phyloP scores from a whole-genome alignment of 1,140 invertebrate genomes.

The Drosophila punjabiensis region DNA sequence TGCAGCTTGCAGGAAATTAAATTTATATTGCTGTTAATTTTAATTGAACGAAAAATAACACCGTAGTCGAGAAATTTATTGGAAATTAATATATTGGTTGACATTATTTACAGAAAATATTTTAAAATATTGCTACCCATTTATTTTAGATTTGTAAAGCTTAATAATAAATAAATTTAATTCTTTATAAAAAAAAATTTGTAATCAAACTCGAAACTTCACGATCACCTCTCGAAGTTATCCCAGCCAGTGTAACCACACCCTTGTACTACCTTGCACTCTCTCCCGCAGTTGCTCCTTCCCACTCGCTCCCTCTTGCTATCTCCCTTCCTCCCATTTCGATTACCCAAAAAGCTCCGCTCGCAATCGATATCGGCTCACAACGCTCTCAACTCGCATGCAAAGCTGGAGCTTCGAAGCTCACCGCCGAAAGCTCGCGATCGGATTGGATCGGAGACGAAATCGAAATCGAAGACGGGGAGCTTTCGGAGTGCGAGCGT shows the following conservation, averaged over 20 bases:
- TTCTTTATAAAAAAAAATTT: not conserved
- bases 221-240: constrained; percentile 14
- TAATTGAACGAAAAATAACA: not conserved
- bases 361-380: constrained; percentile 56
- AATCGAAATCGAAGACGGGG: constrained; percentile 46
- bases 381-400: constrained; percentile 44
- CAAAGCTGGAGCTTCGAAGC: constrained; percentile 53
- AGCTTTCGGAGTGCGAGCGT: constrained; percentile 72
- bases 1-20: not conserved
- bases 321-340: constrained; percentile 7
- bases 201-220: not conserved
- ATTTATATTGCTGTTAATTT: constrained; percentile 5
- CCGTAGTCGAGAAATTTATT: not conserved
- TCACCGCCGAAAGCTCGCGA: constrained; percentile 50
- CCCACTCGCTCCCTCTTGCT: not conserved
- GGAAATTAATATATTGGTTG: not conserved
- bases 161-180: not conserved
- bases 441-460: constrained; percentile 20
- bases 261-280: too few species aligned
- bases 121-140: too few species aligned
- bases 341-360: constrained; percentile 34
- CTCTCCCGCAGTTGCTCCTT: not conserved
- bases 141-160: too few species aligned
- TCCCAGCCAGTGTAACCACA: constrained; percentile 12
- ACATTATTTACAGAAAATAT: too few species aligned